Conservation (phyloP, 1,140 invertebrate species). For the Diabrotica virgifera region DNA sequence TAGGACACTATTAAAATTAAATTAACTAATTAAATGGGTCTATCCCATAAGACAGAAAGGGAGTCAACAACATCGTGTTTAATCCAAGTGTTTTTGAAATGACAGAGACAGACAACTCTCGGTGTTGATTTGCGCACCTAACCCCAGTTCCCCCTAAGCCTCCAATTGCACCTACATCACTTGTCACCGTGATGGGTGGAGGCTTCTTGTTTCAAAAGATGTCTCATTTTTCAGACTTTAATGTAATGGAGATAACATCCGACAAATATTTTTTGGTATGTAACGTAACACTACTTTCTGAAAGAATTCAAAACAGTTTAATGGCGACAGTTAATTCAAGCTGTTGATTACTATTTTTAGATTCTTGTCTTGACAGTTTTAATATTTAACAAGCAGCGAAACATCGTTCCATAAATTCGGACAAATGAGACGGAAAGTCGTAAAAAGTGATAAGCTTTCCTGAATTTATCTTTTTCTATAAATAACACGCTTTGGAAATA, state of each 20-base stretch:
- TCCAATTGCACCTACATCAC: conserved; percentile 3
- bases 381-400: background rate
- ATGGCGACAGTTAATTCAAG: background rate
- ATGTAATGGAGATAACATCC: background rate
- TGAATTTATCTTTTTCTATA: no score
- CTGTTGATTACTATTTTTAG: background rate
- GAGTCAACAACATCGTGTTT: no score
- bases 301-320: background rate
- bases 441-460: no score
- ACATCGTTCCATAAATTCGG: background rate
- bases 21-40: no score
- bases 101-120: no score
- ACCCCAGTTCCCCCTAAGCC: no score
- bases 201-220: conserved; percentile 7
- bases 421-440: no score
- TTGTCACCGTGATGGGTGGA: conserved; percentile 11
- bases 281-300: background rate
- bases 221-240: background rate
- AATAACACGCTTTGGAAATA: no score
- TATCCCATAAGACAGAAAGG: no score
- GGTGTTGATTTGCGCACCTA: no score
- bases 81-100: no score
- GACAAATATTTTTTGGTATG: background rate
- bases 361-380: background rate
- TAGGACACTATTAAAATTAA: no score